A percentile compares a stretch with the other conserved stretches of the same genome.
phyloP scores from a whole-genome alignment of 1,140 invertebrate genomes.

The Adelges cooleyi region DNA sequence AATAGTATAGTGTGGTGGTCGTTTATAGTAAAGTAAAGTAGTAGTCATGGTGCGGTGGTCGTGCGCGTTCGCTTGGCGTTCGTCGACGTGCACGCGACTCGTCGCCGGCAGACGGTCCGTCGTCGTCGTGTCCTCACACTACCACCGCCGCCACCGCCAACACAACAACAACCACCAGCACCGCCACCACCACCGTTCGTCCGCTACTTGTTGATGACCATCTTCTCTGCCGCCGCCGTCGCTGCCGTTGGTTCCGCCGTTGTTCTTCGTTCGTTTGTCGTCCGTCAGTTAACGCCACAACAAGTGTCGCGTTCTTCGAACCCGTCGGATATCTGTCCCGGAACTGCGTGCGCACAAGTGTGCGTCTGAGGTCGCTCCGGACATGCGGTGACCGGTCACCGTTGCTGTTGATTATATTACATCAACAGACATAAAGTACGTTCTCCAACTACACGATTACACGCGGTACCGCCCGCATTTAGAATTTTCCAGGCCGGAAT shows the following conservation, averaged over 20 bases:
- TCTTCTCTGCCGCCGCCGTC: not conserved
- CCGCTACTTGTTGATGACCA: slow-evolving; percentile 23
- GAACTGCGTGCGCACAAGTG: not conserved
- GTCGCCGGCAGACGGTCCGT: not conserved
- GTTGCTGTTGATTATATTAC: not conserved
- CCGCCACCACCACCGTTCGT: not conserved
- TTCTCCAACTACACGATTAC: too few species aligned
- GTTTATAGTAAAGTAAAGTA: not conserved
- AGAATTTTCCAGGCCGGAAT: too few species aligned
- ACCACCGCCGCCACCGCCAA: not conserved
- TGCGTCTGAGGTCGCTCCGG: not conserved
- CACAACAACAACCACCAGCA: too few species aligned
- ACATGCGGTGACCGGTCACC: not conserved
- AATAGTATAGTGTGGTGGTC: not conserved
- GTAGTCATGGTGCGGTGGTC: slow-evolving; percentile 25
- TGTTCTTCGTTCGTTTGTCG: not conserved
- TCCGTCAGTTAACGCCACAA: not conserved
- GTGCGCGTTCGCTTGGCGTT: slow-evolving; percentile 5
- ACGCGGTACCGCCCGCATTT: too few species aligned
- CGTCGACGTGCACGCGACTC: not conserved
- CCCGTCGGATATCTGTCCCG: not conserved
- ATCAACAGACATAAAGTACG: too few species aligned
- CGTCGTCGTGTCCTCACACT: too few species aligned
- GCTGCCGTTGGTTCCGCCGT: not conserved
- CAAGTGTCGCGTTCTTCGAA: not conserved